Base-by-base conservation (phyloP, 2,113 vertebrate genomes). In the Poeciliopsis prolifica region DNA sequence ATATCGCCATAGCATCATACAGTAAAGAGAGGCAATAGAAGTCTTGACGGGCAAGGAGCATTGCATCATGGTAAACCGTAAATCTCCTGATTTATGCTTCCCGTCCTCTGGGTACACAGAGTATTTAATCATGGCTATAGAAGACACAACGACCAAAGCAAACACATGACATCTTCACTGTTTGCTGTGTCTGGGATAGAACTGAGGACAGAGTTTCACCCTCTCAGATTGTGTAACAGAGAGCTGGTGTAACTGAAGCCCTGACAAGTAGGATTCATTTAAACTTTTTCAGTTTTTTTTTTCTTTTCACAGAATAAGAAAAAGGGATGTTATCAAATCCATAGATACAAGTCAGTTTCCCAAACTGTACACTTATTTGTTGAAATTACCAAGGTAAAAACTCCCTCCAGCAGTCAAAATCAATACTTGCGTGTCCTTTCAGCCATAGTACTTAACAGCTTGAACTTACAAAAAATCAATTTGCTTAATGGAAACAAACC, bases 91-190 rank as follows among this genome's bases (percentile, higher is more conserved):
- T 72, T 40, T 51, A 3, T 0, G 44, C 65, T 70, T 68, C 29
- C 64, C 30, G 61, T 75, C 75, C 28, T 61, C 71, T 31, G 33
- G 67, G 17, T 77, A 35, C 54, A 17, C 26, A 26, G 61, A 24
- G 29, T 26, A 35, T 74, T 77, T 63, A n/a, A 68, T 65, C 70
- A 67, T 68, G 26, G 28, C 61, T 58, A 74, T 37, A 75, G 61
- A 61, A 60, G 61, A 44, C 72, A 78, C 79, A 80, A 84, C 77
- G 74, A 80, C 68, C 68, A 75, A 73, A 54, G 85, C 83, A 89
- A 88, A 90, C 88, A 87, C 74, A 84, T 83, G 83, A 85, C 81
- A 85, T 85, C 66, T 65, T 78, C 63, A 61, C 12, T 90, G 79
- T 88, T 85, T 77, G 64, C 79, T 15, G 31, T 77, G 78, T 79